Conservation (phyloP, 2,888 invertebrate species). For the Papilio demoleus region DNA sequence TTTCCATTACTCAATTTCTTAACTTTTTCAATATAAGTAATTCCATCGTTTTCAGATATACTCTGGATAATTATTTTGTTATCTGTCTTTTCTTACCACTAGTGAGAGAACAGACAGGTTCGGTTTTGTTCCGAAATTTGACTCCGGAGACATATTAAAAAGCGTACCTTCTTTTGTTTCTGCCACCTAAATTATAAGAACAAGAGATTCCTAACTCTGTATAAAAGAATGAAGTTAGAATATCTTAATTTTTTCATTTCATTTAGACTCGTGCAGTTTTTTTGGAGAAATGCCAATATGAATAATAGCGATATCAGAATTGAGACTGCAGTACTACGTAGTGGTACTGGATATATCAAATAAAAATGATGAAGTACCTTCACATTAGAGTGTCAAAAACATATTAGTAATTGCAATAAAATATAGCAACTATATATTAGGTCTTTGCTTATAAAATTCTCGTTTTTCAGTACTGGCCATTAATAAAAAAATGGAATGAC, state of each 20-base stretch:
- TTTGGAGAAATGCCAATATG: conserved; percentile 33
- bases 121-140: no score
- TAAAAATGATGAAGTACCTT: conserved; percentile 24
- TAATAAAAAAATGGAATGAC: no score
- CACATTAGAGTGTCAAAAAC: conserved; percentile 24
- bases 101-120: no score
- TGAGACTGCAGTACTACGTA: conserved; percentile 15
- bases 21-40: no score
- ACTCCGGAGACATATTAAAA: no score
- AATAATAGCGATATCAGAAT: conserved; percentile 30
- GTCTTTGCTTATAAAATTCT: not conserved
- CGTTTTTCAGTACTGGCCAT: not conserved
- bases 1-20: no score
- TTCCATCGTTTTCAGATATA: no score
- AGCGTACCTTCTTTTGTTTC: no score
- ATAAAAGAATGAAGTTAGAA: not conserved
- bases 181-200: not conserved
- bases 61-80: no score
- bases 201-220: not conserved
- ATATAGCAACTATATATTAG: not conserved
- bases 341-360: conserved; percentile 1
- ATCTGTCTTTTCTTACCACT: no score
- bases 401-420: conserved; percentile 25
- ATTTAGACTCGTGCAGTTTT: not conserved
- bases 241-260: not conserved